These are phyloP conservation scores for Drosophila colorata DNA, from an alignment of 2,888 invertebrate genomes.

Conservation along the genomic window DNA sequence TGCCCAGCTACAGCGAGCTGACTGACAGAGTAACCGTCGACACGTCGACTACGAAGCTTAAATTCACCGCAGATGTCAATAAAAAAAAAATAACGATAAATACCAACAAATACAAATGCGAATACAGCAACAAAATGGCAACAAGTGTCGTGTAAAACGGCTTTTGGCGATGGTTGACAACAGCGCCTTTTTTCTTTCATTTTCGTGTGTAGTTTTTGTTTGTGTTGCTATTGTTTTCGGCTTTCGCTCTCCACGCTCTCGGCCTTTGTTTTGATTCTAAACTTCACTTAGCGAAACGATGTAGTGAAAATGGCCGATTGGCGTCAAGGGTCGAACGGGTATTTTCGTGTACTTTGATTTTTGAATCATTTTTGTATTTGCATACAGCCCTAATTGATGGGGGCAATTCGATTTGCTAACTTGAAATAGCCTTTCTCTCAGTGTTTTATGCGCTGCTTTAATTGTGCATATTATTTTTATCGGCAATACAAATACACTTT, in stretches of 20 bases:
- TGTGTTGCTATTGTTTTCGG: conserved; percentile 13
- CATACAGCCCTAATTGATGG: conserved; percentile 25
- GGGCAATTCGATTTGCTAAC: conserved; percentile 25
- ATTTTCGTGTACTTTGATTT: conserved; percentile 17
- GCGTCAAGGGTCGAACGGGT: conserved; percentile 14
- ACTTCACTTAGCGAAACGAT: background rate
- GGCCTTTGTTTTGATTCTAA: conserved; percentile 70
- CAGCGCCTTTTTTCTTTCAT: background rate
- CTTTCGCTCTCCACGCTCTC: conserved; percentile 40
- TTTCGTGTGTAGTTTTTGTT: conserved; percentile 5
- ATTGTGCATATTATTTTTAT: conserved; percentile 18
- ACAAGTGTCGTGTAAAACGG: conserved; percentile 54
- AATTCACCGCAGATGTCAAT: conserved; percentile 59
- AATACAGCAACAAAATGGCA: conserved; percentile 24
- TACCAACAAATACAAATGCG: conserved; percentile 1
- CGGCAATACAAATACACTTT: too few species aligned
- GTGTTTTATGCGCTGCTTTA: conserved; percentile 31
- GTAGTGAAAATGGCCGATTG: background rate
- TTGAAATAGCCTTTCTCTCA: conserved; percentile 33
- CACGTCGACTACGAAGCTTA: conserved; percentile 59
- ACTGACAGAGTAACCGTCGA: conserved; percentile 64
- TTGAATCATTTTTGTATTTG: conserved; percentile 1
- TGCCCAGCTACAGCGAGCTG: conserved; percentile 49
- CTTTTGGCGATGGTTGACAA: conserved; percentile 39
- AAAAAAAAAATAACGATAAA: conserved; percentile 7